These are phyloP conservation scores for Siniperca scherzeri DNA, from an alignment of 2,797 vertebrate species.

Conservation along the genomic window DNA sequence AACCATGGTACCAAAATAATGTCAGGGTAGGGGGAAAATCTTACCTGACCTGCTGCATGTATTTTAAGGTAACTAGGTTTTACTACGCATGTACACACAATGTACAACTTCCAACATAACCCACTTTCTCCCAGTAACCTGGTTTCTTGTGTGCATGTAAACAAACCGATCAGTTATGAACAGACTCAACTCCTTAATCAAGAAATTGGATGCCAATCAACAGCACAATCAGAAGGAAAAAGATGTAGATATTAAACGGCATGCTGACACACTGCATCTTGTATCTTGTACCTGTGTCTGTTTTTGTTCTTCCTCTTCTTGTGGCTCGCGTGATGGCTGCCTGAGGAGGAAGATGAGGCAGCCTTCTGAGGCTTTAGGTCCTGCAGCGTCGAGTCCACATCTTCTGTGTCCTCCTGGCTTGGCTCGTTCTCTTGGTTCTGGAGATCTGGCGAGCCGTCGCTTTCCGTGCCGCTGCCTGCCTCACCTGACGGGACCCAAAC, in stretches of 20 bases:
- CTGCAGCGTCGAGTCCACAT: slow-evolving; percentile 93
- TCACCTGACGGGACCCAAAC: slow-evolving; percentile 85
- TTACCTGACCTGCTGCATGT: neutral
- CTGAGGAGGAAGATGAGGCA: slow-evolving; percentile 93
- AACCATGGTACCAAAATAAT: neutral
- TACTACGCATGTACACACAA: neutral
- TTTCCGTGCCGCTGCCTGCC: slow-evolving; percentile 96
- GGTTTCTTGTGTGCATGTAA: neutral
- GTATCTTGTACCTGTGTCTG: slow-evolving; percentile 91
- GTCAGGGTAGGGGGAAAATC: neutral
- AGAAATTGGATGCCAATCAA: neutral
- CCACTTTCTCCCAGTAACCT: neutral
- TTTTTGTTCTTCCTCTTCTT: slow-evolving; percentile 99
- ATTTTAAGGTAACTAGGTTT: neutral
- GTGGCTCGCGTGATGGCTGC: slow-evolving; percentile 96
- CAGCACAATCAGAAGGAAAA: neutral
- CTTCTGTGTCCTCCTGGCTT: slow-evolving; percentile 95
- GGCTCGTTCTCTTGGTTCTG: slow-evolving; percentile 99
- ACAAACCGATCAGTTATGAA: neutral
- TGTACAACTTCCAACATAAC: neutral
- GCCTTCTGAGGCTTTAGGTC: slow-evolving; percentile 98
- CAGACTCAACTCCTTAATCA: neutral
- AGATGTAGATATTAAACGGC: neutral
- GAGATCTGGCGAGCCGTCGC: slow-evolving; percentile 96
- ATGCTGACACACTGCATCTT: neutral